These are phyloP conservation scores for Lamellibrachia luymesi DNA, from an alignment of 1,140 invertebrate species.

Conservation along the genomic window DNA sequence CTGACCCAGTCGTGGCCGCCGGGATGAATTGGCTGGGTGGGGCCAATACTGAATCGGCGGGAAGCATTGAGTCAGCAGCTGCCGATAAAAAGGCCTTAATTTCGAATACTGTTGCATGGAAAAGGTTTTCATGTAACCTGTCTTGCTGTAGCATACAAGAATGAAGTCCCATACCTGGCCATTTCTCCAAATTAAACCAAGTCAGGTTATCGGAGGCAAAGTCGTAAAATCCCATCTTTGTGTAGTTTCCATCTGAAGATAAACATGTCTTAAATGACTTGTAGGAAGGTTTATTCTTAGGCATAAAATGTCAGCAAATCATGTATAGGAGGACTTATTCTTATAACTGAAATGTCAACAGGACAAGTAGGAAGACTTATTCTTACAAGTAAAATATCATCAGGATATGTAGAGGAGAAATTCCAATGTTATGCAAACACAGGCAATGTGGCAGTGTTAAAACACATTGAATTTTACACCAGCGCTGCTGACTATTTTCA, in stretches of 20 bases:
- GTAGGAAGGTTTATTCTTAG: neutral
- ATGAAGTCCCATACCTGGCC: slow-evolving; percentile 69
- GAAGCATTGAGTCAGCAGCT: neutral
- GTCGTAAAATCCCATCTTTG: slow-evolving; percentile 94
- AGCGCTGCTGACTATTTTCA: neutral
- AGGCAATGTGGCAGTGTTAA: no score
- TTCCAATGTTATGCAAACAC: neutral
- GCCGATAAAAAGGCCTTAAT: no score
- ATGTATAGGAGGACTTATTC: neutral
- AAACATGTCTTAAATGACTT: neutral
- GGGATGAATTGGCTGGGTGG: no score
- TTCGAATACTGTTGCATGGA: neutral
- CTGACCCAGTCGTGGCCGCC: no score
- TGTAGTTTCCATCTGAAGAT: slow-evolving; percentile 77
- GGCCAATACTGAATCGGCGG: no score
- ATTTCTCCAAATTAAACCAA: slow-evolving; percentile 85
- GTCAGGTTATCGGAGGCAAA: slow-evolving; percentile 91
- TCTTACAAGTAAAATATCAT: neutral
- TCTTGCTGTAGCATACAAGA: neutral
- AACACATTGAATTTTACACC: no score
- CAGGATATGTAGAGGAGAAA: neutral
- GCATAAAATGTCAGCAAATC: neutral
- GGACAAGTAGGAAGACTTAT: neutral
- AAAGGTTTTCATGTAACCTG: neutral
- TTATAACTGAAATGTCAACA: neutral